Evolutionary conservation across 1,140 invertebrate genomes (phyloP).

Genomic region (Drosophila bocqueti): DNA sequence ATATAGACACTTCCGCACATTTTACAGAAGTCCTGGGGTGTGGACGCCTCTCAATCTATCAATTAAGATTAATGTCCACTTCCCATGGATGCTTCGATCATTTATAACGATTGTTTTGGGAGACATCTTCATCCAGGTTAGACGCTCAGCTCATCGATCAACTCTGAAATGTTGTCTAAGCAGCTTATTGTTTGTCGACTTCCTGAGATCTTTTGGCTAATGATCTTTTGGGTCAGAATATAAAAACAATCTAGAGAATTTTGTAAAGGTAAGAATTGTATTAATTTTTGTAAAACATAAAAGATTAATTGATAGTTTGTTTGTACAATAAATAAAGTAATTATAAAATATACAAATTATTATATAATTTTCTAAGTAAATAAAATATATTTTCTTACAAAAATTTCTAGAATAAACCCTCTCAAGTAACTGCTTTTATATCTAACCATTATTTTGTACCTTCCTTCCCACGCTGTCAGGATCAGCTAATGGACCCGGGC

Average conservation of each 20-base stretch:
- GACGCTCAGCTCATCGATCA: conserved; percentile 33
- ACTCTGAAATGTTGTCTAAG: conserved; percentile 28
- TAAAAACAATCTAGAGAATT: background rate
- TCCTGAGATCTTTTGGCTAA: conserved; percentile 34
- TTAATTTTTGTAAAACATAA: background rate
- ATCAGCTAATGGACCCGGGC: conserved; percentile 53
- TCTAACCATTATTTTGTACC: background rate
- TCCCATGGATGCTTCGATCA: conserved; percentile 26
- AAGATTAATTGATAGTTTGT: background rate
- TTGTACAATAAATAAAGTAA: background rate
- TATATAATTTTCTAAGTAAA: background rate
- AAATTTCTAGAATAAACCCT: background rate
- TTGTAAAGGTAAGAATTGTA: background rate
- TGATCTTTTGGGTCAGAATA: conserved; percentile 38
- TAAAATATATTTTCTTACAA: background rate
- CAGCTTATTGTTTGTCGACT: conserved; percentile 20
- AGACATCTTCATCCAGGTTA: conserved; percentile 35
- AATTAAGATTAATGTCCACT: conserved; percentile 72
- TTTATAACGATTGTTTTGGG: conserved; percentile 43
- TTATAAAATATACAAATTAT: background rate
- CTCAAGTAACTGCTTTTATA: background rate
- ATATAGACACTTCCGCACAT: conserved; percentile 50
- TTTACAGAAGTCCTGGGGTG: conserved; percentile 16
- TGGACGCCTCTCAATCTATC: conserved; percentile 36
- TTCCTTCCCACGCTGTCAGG: conserved; percentile 37